A percentile compares a stretch with the other conserved stretches of the same genome.
Evolutionary conservation across 1,140 invertebrate genomes (phyloP).

Genomic region (Drosophila neocordata): DNA sequence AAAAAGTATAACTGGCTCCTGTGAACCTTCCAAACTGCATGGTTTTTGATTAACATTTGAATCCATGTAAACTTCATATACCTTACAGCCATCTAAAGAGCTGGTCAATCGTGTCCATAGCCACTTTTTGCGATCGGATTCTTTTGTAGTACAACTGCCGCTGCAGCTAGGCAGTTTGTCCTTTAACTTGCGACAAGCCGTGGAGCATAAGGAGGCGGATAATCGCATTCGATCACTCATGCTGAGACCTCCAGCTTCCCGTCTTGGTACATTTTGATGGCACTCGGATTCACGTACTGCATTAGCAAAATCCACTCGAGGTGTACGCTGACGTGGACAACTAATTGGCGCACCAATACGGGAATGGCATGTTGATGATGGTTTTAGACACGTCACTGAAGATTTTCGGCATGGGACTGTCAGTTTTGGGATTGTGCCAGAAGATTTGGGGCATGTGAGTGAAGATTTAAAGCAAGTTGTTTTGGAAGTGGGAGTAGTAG

Average conservation of each 20-base stretch:
- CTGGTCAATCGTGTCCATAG: conserved; percentile 52
- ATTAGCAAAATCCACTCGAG: conserved; percentile 56
- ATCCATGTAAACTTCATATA: conserved; percentile 64
- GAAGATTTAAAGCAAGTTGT: conserved; percentile 23
- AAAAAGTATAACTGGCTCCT: conserved; percentile 50
- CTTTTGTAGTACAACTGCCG: background rate
- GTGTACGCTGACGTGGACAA: conserved; percentile 24
- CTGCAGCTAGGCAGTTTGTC: conserved; percentile 1
- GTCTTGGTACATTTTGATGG: background rate
- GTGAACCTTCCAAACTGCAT: background rate
- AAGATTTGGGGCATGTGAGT: background rate
- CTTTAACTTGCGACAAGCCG: conserved; percentile 34
- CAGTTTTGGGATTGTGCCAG: background rate
- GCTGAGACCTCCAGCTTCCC: background rate
- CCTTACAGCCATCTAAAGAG: conserved; percentile 43
- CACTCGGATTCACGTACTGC: conserved; percentile 29
- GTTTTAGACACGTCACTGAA: background rate
- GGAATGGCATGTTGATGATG: background rate
- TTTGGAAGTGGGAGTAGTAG: background rate
- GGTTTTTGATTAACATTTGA: conserved; percentile 29
- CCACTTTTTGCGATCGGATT: conserved; percentile 23
- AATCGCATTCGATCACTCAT: conserved; percentile 16
- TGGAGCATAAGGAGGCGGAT: conserved; percentile 37
- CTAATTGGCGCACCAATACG: background rate
- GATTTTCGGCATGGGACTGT: conserved; percentile 8